phyloP scores from a whole-genome alignment of 2,797 vertebrate species.

The Myotis myotis region DNA sequence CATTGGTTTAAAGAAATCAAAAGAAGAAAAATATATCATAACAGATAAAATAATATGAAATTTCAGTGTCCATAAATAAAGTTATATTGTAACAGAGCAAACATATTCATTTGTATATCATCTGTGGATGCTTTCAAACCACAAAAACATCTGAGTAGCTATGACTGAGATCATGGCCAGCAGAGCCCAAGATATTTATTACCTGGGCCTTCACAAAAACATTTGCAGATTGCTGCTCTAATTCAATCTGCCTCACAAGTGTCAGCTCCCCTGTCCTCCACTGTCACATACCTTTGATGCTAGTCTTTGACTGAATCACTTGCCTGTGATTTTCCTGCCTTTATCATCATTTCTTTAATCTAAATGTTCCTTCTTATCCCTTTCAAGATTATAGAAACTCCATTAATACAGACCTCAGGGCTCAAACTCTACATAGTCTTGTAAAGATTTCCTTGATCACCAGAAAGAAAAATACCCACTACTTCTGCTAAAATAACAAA shows the following conservation, averaged over 20 bases:
- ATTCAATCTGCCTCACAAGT: background rate
- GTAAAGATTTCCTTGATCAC: background rate
- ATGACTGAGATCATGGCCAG: background rate
- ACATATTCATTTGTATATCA: background rate
- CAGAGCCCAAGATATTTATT: background rate
- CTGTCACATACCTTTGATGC: background rate
- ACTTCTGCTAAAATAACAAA: background rate
- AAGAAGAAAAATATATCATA: background rate
- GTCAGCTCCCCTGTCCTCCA: background rate
- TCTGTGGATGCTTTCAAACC: background rate
- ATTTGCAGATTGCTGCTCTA: background rate
- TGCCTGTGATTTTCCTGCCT: background rate
- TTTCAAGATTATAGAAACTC: background rate
- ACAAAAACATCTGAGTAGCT: background rate
- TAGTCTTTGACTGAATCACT: background rate
- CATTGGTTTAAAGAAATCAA: background rate
- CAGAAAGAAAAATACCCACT: background rate
- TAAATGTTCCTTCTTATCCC: background rate
- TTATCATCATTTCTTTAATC: background rate
- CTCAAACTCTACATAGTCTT: background rate
- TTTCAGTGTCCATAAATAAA: background rate
- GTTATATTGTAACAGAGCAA: background rate
- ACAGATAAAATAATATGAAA: background rate
- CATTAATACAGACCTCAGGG: background rate
- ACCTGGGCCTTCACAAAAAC: background rate